Conservation (phyloP, 2,888 invertebrate genomes). For the Coecobrya sp. region DNA sequence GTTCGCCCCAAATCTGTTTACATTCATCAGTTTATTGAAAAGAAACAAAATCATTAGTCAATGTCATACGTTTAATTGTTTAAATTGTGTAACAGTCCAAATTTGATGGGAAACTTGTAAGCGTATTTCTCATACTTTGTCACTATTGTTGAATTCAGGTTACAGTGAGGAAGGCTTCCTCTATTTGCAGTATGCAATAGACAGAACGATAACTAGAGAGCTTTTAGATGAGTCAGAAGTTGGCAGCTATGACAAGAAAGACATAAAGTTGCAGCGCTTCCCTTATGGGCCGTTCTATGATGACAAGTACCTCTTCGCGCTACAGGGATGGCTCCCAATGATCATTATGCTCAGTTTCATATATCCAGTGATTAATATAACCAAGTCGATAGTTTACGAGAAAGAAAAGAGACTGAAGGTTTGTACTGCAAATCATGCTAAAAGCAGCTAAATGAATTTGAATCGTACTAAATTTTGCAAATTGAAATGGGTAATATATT, state of each 20-base stretch:
- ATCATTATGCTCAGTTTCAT: constrained; percentile 94
- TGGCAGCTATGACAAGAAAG: constrained; percentile 73
- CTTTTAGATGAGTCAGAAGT: constrained; percentile 71
- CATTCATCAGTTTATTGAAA: not conserved
- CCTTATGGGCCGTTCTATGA: constrained; percentile 92
- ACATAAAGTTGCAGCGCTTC: constrained; percentile 87
- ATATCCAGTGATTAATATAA: constrained; percentile 93
- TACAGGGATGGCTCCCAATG: constrained; percentile 92
- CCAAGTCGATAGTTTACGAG: constrained; percentile 92
- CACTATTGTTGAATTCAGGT: constrained; percentile 88
- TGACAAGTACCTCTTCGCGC: constrained; percentile 88
- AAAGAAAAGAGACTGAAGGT: constrained; percentile 92
- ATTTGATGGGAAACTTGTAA: constrained; percentile 23
- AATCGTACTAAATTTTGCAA: no score
- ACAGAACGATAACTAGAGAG: constrained; percentile 88
- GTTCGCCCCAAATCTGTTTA: constrained; percentile 35
- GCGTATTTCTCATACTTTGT: constrained; percentile 23
- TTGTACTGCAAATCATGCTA: not conserved
- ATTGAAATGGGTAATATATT: not conserved
- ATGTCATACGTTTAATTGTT: constrained; percentile 36
- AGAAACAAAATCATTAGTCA: constrained; percentile 47
- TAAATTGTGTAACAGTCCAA: constrained; percentile 22
- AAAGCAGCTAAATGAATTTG: no score
- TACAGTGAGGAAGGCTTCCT: constrained; percentile 91
- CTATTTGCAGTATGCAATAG: constrained; percentile 90